Base-by-base conservation (phyloP, 2,888 invertebrate species). In the Eurytoma californica region DNA sequence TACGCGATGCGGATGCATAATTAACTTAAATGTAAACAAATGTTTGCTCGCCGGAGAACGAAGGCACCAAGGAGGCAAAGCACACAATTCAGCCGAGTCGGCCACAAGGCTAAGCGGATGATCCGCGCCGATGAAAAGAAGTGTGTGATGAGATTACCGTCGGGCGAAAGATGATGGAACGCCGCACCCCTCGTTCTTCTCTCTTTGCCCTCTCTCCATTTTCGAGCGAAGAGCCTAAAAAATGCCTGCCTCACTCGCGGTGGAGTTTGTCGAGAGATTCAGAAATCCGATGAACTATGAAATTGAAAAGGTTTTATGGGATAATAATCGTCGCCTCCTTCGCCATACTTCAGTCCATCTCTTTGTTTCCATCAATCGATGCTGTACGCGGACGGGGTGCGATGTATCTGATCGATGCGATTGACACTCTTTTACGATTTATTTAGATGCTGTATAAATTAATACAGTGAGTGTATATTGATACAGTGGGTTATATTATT, bases 211-310 rank as follows among this genome's bases (percentile, higher is more conserved):
- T 68, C 39, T 14, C 5, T 14, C 65, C 16, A 57, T 28, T 47
- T 61, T 18, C 75, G 18, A n/a, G 18, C 47, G 47, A 39, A 30
- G 47, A 58, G 57, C 51, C 49, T 69, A 69, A 72, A 67, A 72
- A 72, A 58, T 66, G 58, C 51, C 47, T 24, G 28, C 30, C 14
- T 20, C 20, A 51, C 3, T 30, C 24, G 16, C 60, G 60, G 16
- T 9, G 4, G 9, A 14, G 53, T 14, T 51, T n/a, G 47, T 4
- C 61, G 16, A 20, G 61, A 69, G 72, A 78, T 72, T 58, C 72
- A 77, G 70, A 61, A 69, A 79, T 58, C 53, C 77, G 78, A 80
- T 82, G 79, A 80, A 66, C 76, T 82, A 82, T 82, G 79, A 82
- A 82, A 80, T 82, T 82, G 80, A 82, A 79, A 79, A 79, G 70